phyloP scores from a whole-genome alignment of 2,888 invertebrate species.

The Cylindroiulus punctatus region DNA sequence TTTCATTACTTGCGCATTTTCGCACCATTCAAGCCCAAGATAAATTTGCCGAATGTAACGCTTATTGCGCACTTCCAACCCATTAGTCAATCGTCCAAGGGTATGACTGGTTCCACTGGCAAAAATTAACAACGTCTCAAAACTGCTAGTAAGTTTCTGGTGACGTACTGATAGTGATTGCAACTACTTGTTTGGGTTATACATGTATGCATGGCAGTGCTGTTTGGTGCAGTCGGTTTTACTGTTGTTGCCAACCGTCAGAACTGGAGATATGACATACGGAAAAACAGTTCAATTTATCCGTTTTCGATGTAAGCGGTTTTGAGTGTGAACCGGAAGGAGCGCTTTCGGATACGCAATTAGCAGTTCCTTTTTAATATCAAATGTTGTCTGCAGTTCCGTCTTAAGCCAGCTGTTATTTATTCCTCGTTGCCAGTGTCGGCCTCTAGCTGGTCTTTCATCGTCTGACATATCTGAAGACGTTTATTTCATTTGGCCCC shows the following conservation, averaged over 20 bases:
- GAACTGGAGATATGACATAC: too few species aligned
- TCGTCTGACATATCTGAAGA: background rate
- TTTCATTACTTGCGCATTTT: constrained; percentile 31
- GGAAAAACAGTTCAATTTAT: too few species aligned
- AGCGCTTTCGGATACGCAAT: background rate
- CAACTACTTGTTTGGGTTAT: too few species aligned
- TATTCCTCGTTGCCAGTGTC: background rate
- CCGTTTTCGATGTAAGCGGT: background rate
- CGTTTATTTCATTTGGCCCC: constrained; percentile 11
- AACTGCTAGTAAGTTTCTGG: background rate
- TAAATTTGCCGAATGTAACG: background rate
- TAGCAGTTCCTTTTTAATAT: background rate
- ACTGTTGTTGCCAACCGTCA: too few species aligned
- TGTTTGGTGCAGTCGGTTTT: too few species aligned
- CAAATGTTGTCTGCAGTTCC: background rate
- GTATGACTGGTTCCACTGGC: background rate
- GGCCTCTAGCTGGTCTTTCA: background rate
- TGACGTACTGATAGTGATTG: background rate
- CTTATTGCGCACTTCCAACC: background rate
- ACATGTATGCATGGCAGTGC: too few species aligned
- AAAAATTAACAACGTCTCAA: background rate
- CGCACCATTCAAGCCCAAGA: background rate
- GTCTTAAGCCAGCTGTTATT: background rate
- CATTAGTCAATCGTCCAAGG: background rate
- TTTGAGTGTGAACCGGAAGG: background rate